Evolutionary conservation across 2,888 invertebrate genomes (phyloP).

Genomic region (Hecatera dysodea): DNA sequence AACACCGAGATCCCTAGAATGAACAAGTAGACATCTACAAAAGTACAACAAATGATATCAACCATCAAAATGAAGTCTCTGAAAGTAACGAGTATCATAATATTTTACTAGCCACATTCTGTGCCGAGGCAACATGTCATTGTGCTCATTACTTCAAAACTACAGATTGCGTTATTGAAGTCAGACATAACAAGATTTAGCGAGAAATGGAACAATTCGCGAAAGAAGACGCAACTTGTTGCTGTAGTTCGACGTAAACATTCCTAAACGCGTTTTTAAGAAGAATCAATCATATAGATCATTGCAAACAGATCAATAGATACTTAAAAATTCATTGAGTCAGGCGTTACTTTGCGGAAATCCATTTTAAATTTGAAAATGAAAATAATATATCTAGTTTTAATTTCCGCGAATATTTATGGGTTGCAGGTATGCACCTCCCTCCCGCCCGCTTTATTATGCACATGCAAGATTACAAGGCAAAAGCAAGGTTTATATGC

Average conservation of each 20-base stretch:
- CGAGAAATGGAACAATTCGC: slow-evolving; percentile 34
- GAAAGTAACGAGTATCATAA: slow-evolving; percentile 30
- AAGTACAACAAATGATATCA: slow-evolving; percentile 22
- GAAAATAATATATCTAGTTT: too few species aligned
- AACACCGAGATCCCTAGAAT: neutral
- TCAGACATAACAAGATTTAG: slow-evolving; percentile 45
- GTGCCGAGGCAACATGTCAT: slow-evolving; percentile 48
- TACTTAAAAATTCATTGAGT: too few species aligned
- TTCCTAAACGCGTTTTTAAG: neutral
- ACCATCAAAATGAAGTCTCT: slow-evolving; percentile 4
- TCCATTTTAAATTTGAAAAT: too few species aligned
- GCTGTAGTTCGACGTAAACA: slow-evolving; percentile 4
- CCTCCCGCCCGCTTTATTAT: too few species aligned
- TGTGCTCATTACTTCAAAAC: slow-evolving; percentile 42
- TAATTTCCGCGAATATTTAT: too few species aligned
- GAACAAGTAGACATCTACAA: neutral
- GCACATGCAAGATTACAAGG: too few species aligned
- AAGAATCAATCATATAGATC: neutral
- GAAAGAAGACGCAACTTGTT: slow-evolving; percentile 4
- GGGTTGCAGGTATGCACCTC: too few species aligned
- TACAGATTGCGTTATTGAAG: slow-evolving; percentile 47
- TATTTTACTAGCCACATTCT: slow-evolving; percentile 43
- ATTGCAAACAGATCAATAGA: neutral
- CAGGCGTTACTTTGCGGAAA: too few species aligned
- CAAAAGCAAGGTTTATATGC: too few species aligned